Base-by-base conservation (phyloP, 2,888 invertebrate species). In the Amphimallon solstitiale region DNA sequence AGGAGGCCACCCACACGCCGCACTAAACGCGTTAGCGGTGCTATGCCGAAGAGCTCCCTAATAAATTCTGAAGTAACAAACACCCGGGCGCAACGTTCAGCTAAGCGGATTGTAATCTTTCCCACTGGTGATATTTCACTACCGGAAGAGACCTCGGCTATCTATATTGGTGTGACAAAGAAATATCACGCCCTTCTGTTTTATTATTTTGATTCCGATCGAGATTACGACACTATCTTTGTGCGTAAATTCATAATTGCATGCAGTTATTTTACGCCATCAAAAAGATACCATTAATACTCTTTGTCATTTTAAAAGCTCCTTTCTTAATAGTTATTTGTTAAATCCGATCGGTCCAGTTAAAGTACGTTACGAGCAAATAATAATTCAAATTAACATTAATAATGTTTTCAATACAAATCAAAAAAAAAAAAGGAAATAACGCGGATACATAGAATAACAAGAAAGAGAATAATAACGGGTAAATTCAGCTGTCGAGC, bases 71-170 rank as follows among this genome's bases (percentile, higher is more conserved):
- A 75, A 76, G 78, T 77, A 80, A 80, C 79, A 80, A 80, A 80
- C 80, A 78, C 77, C 78, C 79, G 71, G 68, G 76, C 75, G 71
- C 70, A 70, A 73, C 74, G 75, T 71, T 71, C 73, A 75, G 76
- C 78, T 78, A 79, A 79, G 79, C 79, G 80, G 79, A 80, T 79
- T 80, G 79, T 80, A 80, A 81, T 81, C 81, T 80, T 79, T 78
- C 79, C 79, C 78, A 75, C 73, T 75, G 81, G 80, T 75, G 78
- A 81, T 81, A 81, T 81, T 80, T 81, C 80, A 81, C 81, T 74
- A 74, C 74, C 71, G 75, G 73, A 68, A 34, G 54, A 60, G 65
- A 72, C 73, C 74, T 70, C 74, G 72, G 70, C 75, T 76, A 75
- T 76, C 76, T 74, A 74, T 77, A 75, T 75, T 75, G 56, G 71